Conservation (phyloP, 1,140 invertebrate species). For the Calliopsis andreniformis region DNA sequence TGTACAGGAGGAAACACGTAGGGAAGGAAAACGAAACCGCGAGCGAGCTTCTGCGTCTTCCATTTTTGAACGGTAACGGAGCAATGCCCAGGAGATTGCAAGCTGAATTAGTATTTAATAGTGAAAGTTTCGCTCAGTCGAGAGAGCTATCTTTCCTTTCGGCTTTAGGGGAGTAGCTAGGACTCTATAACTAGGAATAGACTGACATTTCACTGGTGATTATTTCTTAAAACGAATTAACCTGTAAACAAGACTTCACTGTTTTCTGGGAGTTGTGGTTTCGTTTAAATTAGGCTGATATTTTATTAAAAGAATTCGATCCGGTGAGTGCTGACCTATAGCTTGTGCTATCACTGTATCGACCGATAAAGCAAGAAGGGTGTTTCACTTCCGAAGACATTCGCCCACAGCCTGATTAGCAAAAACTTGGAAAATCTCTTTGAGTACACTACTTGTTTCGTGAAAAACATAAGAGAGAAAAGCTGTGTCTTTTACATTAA, state of each 20-base stretch:
- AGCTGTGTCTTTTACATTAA: too few relatives aligned
- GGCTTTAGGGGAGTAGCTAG: background rate
- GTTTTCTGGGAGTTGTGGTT: slow-evolving; percentile 32
- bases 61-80: slow-evolving; percentile 44
- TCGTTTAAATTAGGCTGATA: slow-evolving; percentile 42
- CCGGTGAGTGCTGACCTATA: too few relatives aligned
- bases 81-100: slow-evolving; percentile 53
- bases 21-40: slow-evolving; percentile 1
- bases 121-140: slow-evolving; percentile 62
- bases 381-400: too few relatives aligned
- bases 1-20: background rate
- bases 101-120: slow-evolving; percentile 69
- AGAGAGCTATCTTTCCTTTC: slow-evolving; percentile 37
- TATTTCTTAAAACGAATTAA: slow-evolving; percentile 53
- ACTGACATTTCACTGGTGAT: slow-evolving; percentile 9
- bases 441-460: too few relatives aligned
- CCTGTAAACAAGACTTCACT: slow-evolving; percentile 51
- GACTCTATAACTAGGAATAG: background rate
- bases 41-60: slow-evolving; percentile 35
- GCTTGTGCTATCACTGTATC: too few relatives aligned
- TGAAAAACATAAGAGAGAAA: too few relatives aligned
- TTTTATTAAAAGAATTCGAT: slow-evolving; percentile 26
- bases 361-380: too few relatives aligned
- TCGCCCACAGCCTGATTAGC: too few relatives aligned
- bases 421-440: too few relatives aligned